Percentiles rank a stretch among this genome's conserved stretches.
These are phyloP conservation scores for Belonocnema kinseyi DNA, from an alignment of 1,140 invertebrate species.

Conservation along the genomic window DNA sequence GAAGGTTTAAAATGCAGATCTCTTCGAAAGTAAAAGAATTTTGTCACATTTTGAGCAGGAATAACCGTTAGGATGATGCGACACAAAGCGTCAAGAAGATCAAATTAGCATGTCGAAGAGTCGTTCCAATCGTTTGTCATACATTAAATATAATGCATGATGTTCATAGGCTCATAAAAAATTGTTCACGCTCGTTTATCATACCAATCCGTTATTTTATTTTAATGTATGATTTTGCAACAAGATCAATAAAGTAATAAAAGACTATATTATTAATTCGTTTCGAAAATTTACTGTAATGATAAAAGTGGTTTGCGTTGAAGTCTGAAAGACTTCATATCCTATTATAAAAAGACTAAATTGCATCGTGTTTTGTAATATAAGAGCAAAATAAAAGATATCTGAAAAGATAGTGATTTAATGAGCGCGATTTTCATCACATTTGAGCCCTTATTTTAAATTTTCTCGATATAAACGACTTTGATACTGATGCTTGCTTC, in stretches of 20 bases:
- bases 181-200: too few relatives aligned
- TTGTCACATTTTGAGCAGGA: conserved; percentile 14
- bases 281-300: too few relatives aligned
- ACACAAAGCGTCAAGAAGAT: conserved; percentile 11
- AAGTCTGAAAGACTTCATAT: too few relatives aligned
- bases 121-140: background rate
- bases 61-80: conserved; percentile 16
- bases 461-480: conserved; percentile 7
- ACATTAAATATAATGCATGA: background rate
- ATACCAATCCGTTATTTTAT: too few relatives aligned
- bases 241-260: too few relatives aligned
- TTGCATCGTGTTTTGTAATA: too few relatives aligned
- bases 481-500: conserved; percentile 20
- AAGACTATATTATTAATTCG: too few relatives aligned
- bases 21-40: background rate
- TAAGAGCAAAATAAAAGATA: too few relatives aligned
- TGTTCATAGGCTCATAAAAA: too few relatives aligned
- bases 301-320: too few relatives aligned
- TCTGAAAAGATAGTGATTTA: background rate
- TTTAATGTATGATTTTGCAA: too few relatives aligned
- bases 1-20: background rate
- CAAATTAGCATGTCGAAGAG: conserved; percentile 10
- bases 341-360: too few relatives aligned
- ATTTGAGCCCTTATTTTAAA: background rate
- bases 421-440: background rate